A percentile compares a stretch with the other conserved stretches of the same genome.
phyloP scores from a whole-genome alignment of 2,888 invertebrate genomes.

The Polydrusus cervinus region DNA sequence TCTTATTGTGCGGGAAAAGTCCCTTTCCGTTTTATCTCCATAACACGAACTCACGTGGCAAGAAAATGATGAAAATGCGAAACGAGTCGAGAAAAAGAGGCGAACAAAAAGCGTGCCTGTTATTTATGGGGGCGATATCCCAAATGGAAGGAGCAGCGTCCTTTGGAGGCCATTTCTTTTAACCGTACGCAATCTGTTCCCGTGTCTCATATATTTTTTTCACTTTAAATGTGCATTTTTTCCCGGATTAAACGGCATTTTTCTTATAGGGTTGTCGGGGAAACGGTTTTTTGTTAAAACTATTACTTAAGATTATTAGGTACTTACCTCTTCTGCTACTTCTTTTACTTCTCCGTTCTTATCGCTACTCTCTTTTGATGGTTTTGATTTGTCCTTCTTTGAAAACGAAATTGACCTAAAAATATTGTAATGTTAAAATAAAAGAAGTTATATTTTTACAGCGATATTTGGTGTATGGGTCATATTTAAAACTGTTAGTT shows the following conservation, averaged over 20 bases:
- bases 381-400: conserved; percentile 90
- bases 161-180: conserved; percentile 26
- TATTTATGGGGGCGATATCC: conserved; percentile 36
- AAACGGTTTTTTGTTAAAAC: not conserved
- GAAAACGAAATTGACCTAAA: conserved; percentile 87
- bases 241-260: not conserved
- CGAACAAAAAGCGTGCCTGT: conserved; percentile 32
- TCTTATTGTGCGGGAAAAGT: conserved; percentile 11
- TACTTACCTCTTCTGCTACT: conserved; percentile 77
- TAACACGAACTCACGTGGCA: conserved; percentile 18
- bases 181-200: conserved; percentile 12
- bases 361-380: conserved; percentile 76
- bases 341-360: conserved; percentile 77
- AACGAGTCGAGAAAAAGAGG: conserved; percentile 25
- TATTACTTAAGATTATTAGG: conserved; percentile 6
- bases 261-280: not conserved
- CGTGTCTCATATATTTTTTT: conserved; percentile 20
- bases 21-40: conserved; percentile 9
- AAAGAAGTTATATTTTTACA: too few relatives aligned
- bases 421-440: conserved; percentile 16
- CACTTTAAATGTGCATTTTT: conserved; percentile 8
- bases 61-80: conserved; percentile 30
- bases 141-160: conserved; percentile 12
- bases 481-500: too few relatives aligned
- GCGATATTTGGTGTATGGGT: too few relatives aligned